phyloP scores from a whole-genome alignment of 2,113 vertebrate genomes.

The Eupsittula cactorum region DNA sequence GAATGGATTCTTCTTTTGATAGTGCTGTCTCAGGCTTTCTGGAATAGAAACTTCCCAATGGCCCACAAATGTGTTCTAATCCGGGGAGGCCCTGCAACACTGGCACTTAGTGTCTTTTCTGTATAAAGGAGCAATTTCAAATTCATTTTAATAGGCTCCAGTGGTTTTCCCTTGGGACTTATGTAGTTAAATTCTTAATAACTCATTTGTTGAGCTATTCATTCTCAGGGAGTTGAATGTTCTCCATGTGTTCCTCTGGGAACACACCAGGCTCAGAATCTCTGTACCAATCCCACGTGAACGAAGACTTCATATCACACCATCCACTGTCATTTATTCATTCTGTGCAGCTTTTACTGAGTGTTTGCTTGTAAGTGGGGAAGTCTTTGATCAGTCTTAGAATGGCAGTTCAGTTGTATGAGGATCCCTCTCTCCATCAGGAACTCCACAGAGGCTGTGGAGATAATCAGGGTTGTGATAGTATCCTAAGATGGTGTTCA shows the following conservation, averaged over 20 bases:
- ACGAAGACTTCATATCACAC: background rate
- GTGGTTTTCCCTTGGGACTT: constrained; percentile 21
- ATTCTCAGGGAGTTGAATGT: constrained; percentile 51
- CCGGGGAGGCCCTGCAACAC: background rate
- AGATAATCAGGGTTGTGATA: background rate
- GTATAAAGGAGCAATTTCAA: constrained; percentile 23
- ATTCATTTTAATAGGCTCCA: constrained; percentile 43
- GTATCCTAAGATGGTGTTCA: background rate
- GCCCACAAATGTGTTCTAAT: background rate
- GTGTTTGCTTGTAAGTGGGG: background rate
- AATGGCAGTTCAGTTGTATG: background rate
- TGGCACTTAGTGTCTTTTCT: background rate
- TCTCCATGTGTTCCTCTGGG: constrained; percentile 34
- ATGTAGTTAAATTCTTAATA: constrained; percentile 62
- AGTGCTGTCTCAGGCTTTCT: background rate
- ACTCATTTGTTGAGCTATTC: constrained; percentile 64
- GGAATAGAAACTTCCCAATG: background rate
- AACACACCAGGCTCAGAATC: background rate
- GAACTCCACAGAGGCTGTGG: background rate
- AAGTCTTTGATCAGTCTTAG: background rate
- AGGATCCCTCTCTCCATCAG: background rate
- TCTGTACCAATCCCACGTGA: background rate
- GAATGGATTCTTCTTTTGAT: background rate
- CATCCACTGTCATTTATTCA: background rate
- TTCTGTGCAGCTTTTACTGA: background rate